Base-by-base conservation (phyloP, 2,113 vertebrate species). In the Albula goreensis region DNA sequence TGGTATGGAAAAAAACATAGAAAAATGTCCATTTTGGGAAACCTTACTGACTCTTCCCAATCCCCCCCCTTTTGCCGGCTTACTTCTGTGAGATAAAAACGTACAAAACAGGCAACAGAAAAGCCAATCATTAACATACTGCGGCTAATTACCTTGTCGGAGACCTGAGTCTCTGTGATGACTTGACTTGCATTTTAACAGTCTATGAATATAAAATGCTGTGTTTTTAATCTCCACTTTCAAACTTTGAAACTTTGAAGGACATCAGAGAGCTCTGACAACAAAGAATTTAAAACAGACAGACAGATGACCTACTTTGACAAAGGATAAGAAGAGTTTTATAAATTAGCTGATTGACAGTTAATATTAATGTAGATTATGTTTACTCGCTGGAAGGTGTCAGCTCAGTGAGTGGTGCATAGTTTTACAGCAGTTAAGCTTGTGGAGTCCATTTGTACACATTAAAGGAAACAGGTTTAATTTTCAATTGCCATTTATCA, bases 111-210 rank as follows among this genome's bases (percentile, higher is more conserved):
- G 81, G 10, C 60, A 48, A 17, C 3, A 57, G 48, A 83, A 83
- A 83, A 60, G 56, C n/a, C 56, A 25, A 13, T 60, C 60, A 50
- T 70, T 70, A 84, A 77, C 60, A 84, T 50, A 22, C 5, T 41
- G 41, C 9, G 17, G 82, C 57, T 50, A 84, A 84, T 77, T 74
- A 51, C 8, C 50, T 66, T 41, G 66, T 74, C 77, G 66, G 83
- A 84, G 83, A 84, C 66, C 70, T 22, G 5, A 50, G 66, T 77
- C 60, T 74, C 57, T 83, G 83, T 50, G 31, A 70, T 22, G 50
- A 84, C 22, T 84, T 63, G 51, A 84, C 74, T 84, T 84, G 66
- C 83, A 84, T 84, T 84, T 84, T 84, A 84, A 77, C 70, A 74
- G 83, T 17, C 22, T 12, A 50, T 84, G 63, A 77, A 77, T 51